Conservation (phyloP, 2,113 vertebrate genomes). For the Lepisosteus osseus region DNA sequence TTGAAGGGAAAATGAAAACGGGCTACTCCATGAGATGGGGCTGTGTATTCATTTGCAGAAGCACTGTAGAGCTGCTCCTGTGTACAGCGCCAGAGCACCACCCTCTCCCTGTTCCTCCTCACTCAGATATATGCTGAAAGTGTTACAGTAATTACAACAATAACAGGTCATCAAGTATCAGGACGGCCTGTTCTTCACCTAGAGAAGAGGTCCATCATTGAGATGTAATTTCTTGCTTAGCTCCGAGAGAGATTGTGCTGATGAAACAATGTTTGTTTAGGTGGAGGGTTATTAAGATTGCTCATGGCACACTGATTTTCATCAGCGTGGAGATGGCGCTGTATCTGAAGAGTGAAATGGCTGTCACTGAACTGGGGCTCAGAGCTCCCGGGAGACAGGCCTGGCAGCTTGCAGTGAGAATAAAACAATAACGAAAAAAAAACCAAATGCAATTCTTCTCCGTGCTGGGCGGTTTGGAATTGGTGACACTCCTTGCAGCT, state of each 20-base stretch:
- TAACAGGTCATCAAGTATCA: background rate
- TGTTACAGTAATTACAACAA: background rate
- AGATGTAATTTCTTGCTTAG: background rate
- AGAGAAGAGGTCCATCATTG: background rate
- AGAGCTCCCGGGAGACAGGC: slow-evolving; percentile 4
- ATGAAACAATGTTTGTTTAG: slow-evolving; percentile 9
- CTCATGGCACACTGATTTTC: slow-evolving; percentile 9
- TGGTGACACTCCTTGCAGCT: too few species aligned
- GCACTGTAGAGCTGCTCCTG: background rate
- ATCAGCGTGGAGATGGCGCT: background rate
- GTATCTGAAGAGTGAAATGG: background rate
- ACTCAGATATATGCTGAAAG: too few species aligned
- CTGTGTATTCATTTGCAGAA: too few species aligned
- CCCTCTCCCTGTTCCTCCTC: too few species aligned
- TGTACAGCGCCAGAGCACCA: background rate
- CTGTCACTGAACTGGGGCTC: slow-evolving; percentile 6
- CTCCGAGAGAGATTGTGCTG: background rate
- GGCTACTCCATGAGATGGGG: too few species aligned
- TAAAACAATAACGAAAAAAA: background rate
- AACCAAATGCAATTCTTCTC: too few species aligned
- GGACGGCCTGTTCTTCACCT: background rate
- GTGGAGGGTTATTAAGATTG: slow-evolving; percentile 8
- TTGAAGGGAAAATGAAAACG: too few species aligned
- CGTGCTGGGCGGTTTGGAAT: too few species aligned
- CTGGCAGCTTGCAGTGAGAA: background rate